A percentile compares a stretch with the other conserved stretches of the same genome.
phyloP scores from a whole-genome alignment of 2,113 vertebrate genomes.

The Synodontis membranacea region DNA sequence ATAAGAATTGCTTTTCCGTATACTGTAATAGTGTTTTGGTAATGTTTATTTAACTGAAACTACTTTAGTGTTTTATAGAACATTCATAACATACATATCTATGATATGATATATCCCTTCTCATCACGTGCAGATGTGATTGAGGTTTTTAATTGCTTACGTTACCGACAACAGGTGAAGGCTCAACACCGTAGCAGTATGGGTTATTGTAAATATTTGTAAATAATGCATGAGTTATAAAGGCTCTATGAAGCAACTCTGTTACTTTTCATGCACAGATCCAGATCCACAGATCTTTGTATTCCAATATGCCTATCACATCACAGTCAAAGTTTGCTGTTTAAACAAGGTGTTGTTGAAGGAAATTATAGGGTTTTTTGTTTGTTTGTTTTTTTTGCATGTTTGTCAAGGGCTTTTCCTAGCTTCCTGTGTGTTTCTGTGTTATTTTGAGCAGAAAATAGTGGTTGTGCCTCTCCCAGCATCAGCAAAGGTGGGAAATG shows the following conservation, averaged over 20 bases:
- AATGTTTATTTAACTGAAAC: not conserved
- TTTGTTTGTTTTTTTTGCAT: not conserved
- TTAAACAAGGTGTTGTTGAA: not conserved
- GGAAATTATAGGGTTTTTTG: too few relatives aligned
- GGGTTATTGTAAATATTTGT: not conserved
- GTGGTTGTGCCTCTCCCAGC: slow-evolving; percentile 69
- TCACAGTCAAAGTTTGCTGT: not conserved
- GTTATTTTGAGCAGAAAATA: slow-evolving; percentile 60
- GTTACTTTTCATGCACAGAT: not conserved
- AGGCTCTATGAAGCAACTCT: not conserved
- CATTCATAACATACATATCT: not conserved
- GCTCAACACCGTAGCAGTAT: not conserved
- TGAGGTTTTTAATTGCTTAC: not conserved
- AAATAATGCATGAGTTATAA: not conserved
- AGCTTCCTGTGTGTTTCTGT: not conserved
- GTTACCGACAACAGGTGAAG: too few relatives aligned
- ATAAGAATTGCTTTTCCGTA: not conserved
- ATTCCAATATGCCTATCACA: not conserved
- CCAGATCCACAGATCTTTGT: not conserved
- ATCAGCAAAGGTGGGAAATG: slow-evolving; percentile 64
- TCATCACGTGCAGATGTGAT: not conserved
- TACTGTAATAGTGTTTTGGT: not conserved
- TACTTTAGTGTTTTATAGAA: not conserved
- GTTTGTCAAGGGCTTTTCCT: not conserved
- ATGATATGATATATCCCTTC: not conserved